A percentile compares a stretch with the other conserved stretches of the same genome.
Evolutionary conservation across 2,888 invertebrate genomes (phyloP).

Genomic region (Drosophila paramelanica): DNA sequence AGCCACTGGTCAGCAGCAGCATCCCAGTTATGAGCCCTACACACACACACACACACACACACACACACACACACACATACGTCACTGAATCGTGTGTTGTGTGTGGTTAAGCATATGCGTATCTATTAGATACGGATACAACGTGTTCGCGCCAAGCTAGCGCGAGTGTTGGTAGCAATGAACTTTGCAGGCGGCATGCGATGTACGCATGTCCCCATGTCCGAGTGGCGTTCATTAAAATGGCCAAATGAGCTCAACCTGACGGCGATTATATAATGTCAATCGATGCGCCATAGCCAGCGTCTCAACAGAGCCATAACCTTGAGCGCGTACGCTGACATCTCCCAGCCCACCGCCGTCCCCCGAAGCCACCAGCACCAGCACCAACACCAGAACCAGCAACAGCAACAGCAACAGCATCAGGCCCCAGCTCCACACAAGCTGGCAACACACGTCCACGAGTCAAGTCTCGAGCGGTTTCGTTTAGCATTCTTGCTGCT

Average conservation of each 20-base stretch:
- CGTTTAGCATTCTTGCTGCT: conserved; percentile 75
- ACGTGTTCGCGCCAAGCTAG: conserved; percentile 41
- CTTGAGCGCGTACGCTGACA: conserved; percentile 75
- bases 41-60: background rate
- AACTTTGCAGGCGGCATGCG: conserved; percentile 49
- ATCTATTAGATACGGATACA: conserved; percentile 48
- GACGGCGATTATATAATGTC: conserved; percentile 69
- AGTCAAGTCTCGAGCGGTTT: conserved; percentile 59
- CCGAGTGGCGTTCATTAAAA: conserved; percentile 43
- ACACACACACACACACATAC: background rate
- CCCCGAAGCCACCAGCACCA: conserved; percentile 3
- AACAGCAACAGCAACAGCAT: conserved; percentile 15
- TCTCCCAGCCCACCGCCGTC: conserved; percentile 30
- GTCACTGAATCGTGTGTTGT: conserved; percentile 10
- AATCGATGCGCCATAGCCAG: conserved; percentile 66
- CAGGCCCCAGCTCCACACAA: conserved; percentile 29
- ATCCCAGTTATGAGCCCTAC: conserved; percentile 23
- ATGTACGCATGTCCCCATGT: conserved; percentile 25
- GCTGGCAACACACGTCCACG: conserved; percentile 56
- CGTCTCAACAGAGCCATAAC: conserved; percentile 48
- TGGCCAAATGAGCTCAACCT: conserved; percentile 57
- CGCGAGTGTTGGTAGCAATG: conserved; percentile 48
- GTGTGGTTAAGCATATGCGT: conserved; percentile 22
- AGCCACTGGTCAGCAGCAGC: conserved; percentile 6
- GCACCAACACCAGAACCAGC: conserved; percentile 13